Percentiles rank a stretch among this genome's conserved stretches.
Conservation (phyloP, 2,113 vertebrate species). For the Chaetops frenatus region DNA sequence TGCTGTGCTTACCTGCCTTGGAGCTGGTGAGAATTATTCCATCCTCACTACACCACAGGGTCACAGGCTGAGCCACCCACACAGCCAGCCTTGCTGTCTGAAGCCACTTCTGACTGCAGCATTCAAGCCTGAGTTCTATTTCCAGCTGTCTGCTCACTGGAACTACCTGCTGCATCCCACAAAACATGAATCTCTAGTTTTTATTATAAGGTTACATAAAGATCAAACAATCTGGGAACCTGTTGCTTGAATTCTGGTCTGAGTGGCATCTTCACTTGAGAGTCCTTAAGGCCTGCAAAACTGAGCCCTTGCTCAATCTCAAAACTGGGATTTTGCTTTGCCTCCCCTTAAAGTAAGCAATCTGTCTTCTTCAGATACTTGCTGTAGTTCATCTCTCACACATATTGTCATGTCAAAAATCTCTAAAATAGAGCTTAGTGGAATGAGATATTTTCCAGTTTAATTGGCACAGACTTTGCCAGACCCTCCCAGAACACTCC, state of each 20-base stretch:
- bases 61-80: neutral
- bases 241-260: neutral
- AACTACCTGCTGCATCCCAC: neutral
- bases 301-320: too few relatives aligned
- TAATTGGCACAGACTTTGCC: neutral
- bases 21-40: neutral
- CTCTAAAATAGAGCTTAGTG: neutral
- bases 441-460: neutral
- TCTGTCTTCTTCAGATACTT: neutral
- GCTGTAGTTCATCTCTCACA: neutral
- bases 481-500: neutral
- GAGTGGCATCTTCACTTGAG: neutral
- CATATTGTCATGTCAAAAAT: neutral
- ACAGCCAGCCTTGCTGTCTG: neutral
- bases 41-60: neutral
- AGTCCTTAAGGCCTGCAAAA: neutral
- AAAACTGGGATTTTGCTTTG: neutral
- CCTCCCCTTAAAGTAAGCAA: neutral
- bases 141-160: neutral
- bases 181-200: accelerated
- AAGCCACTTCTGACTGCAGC: neutral
- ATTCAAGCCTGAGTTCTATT: neutral
- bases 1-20: neutral
- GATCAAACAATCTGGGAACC: neutral
- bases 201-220: neutral